Conservation (phyloP, 2,888 invertebrate species). For the Eutolmus rufibarbis region DNA sequence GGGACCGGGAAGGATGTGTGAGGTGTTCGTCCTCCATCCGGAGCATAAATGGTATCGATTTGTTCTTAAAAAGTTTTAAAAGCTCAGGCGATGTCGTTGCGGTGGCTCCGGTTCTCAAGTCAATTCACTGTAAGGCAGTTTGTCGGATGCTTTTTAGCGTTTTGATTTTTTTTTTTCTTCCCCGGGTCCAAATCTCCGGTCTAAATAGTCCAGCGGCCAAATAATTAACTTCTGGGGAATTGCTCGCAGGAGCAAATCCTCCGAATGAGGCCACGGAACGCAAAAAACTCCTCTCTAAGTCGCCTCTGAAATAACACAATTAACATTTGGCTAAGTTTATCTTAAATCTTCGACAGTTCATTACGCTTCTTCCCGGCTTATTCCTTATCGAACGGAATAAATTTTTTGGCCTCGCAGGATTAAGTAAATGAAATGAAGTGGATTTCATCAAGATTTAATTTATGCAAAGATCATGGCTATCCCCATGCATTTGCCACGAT, state of each 20-base stretch:
- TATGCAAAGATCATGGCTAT: constrained; percentile 38
- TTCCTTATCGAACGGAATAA: constrained; percentile 2
- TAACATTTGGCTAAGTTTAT: constrained; percentile 41
- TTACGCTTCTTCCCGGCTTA: constrained; percentile 30
- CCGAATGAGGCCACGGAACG: constrained; percentile 7
- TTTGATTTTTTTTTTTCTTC: constrained; percentile 1
- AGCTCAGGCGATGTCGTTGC: constrained; percentile 33
- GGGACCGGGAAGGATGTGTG: background rate
- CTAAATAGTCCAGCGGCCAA: constrained; percentile 25
- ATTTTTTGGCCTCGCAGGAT: constrained; percentile 15
- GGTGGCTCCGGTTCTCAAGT: constrained; percentile 4
- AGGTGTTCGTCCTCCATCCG: background rate
- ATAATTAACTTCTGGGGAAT: constrained; percentile 11
- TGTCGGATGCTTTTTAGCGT: constrained; percentile 7
- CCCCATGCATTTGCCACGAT: background rate
- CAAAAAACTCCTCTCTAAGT: constrained; percentile 17
- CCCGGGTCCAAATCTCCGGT: background rate
- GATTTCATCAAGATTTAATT: constrained; percentile 39
- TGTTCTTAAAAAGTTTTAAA: constrained; percentile 45
- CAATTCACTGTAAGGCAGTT: constrained; percentile 9
- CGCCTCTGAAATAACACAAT: constrained; percentile 35
- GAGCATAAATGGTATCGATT: constrained; percentile 42
- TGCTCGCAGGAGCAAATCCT: background rate
- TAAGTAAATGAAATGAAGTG: constrained; percentile 42
- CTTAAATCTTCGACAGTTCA: constrained; percentile 41